Percentiles rank a stretch among this genome's conserved stretches.
These are phyloP conservation scores for Lepidostoma basale DNA, from an alignment of 1,140 invertebrate species.

Conservation along the genomic window DNA sequence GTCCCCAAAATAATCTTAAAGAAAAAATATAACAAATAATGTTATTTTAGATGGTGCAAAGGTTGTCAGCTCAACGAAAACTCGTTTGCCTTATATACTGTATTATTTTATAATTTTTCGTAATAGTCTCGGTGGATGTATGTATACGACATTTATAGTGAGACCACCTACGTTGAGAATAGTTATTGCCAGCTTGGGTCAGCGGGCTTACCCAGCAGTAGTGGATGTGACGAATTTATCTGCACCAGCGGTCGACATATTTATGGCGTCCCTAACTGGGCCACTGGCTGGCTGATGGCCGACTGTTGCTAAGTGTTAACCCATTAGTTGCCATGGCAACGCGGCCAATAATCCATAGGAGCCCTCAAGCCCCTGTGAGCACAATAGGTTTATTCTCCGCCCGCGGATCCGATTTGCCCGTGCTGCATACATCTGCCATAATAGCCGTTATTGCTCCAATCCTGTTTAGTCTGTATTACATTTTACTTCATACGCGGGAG, in stretches of 20 bases:
- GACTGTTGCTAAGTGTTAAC: constrained; percentile 13
- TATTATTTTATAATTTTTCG: no score
- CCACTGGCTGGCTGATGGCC: background rate
- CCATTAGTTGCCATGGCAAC: constrained; percentile 19
- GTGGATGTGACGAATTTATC: constrained; percentile 4
- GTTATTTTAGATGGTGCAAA: no score
- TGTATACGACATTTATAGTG: no score
- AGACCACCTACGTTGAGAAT: background rate
- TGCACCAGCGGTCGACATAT: constrained; percentile 19
- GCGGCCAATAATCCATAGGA: background rate
- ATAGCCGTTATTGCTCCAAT: background rate
- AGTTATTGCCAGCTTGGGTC: background rate
- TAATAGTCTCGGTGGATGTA: no score
- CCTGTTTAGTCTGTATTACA: background rate
- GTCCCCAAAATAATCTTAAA: no score
- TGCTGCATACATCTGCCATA: background rate
- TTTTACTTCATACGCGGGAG: no score
- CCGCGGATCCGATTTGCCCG: background rate
- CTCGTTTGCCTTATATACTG: no score
- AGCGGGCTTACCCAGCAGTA: background rate
- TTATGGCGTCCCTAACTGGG: constrained; percentile 5
- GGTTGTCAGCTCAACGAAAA: no score
- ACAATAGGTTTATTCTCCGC: background rate
- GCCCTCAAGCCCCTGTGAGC: background rate
- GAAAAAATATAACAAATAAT: no score